A percentile compares a stretch with the other conserved stretches of the same genome.
Evolutionary conservation across 2,888 invertebrate genomes (phyloP).

Genomic region (Drosophila algonquin): DNA sequence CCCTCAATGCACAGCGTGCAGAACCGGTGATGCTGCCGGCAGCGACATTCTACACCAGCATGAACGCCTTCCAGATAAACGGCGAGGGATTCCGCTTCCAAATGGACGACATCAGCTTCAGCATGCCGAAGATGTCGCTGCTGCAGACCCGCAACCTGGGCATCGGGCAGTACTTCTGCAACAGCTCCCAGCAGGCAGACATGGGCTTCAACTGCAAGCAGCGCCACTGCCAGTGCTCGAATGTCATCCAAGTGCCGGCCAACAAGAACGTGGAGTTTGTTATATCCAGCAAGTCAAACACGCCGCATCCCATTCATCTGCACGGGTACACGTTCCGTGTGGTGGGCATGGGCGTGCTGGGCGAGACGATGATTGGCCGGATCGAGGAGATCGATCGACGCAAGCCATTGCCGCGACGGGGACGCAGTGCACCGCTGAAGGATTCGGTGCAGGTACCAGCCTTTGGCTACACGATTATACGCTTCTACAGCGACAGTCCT

Average conservation of each 20-base stretch:
- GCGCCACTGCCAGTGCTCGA: slow-evolving; percentile 77
- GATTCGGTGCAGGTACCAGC: slow-evolving; percentile 81
- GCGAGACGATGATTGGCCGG: slow-evolving; percentile 70
- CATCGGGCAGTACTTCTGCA: slow-evolving; percentile 76
- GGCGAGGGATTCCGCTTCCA: slow-evolving; percentile 75
- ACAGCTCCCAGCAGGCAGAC: slow-evolving; percentile 70
- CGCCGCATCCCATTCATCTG: slow-evolving; percentile 80
- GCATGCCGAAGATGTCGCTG: slow-evolving; percentile 74
- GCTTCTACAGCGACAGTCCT: slow-evolving; percentile 78
- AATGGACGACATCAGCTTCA: slow-evolving; percentile 80
- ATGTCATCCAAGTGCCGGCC: slow-evolving; percentile 80
- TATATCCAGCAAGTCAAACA: slow-evolving; percentile 67
- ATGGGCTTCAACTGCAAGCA: slow-evolving; percentile 74
- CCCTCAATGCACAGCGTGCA: slow-evolving; percentile 56
- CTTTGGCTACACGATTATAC: slow-evolving; percentile 80
- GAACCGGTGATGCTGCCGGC: slow-evolving; percentile 54
- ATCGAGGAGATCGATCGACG: slow-evolving; percentile 76
- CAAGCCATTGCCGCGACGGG: slow-evolving; percentile 73
- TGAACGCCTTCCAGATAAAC: slow-evolving; percentile 65
- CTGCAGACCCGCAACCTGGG: slow-evolving; percentile 79
- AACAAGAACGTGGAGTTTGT: slow-evolving; percentile 78
- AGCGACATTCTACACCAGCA: slow-evolving; percentile 75
- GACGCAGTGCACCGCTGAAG: slow-evolving; percentile 74
- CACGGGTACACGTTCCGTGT: slow-evolving; percentile 82
- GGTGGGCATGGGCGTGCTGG: slow-evolving; percentile 81